These are phyloP conservation scores for Hyperoplus immaculatus DNA, from an alignment of 2,797 vertebrate genomes.

Conservation along the genomic window DNA sequence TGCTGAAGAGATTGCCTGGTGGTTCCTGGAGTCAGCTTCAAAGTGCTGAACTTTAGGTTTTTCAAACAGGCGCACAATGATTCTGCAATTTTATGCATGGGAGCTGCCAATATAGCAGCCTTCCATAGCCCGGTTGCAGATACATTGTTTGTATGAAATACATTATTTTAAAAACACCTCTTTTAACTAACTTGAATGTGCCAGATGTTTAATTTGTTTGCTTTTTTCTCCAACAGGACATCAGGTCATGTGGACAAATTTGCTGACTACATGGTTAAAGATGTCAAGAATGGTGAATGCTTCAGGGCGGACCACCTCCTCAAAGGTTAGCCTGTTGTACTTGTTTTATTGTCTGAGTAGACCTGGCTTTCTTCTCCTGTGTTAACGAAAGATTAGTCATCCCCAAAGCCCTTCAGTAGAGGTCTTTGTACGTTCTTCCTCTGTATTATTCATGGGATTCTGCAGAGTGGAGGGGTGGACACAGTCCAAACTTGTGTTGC, in stretches of 20 bases:
- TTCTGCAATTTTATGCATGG: conserved; percentile 83
- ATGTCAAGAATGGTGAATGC: conserved; percentile 97
- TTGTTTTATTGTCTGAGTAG: not conserved
- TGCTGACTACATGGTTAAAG: conserved; percentile 99
- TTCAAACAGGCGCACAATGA: conserved; percentile 77
- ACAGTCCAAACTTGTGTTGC: conserved; percentile 12
- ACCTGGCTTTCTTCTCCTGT: not conserved
- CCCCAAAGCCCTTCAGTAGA: conserved; percentile 14
- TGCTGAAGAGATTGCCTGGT: conserved; percentile 61
- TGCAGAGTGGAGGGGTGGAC: conserved; percentile 20
- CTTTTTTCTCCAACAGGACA: conserved; percentile 83
- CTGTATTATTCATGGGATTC: conserved; percentile 40
- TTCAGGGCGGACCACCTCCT: conserved; percentile 98
- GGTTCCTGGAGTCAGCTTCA: conserved; percentile 78
- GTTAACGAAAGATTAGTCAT: conserved; percentile 9
- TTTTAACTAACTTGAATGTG: not conserved
- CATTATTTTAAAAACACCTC: not conserved
- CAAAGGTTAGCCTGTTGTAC: conserved; percentile 88
- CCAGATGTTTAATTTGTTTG: not conserved
- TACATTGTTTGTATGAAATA: conserved; percentile 44
- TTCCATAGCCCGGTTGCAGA: conserved; percentile 85
- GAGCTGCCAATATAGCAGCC: conserved; percentile 66
- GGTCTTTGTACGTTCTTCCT: not conserved
- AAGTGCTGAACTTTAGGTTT: conserved; percentile 78
- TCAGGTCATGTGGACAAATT: conserved; percentile 99